Evolutionary conservation across 2,888 invertebrate genomes (phyloP), one percentile per base, ranked within the genome.

Genomic region (Hartigia nigra): DNA sequence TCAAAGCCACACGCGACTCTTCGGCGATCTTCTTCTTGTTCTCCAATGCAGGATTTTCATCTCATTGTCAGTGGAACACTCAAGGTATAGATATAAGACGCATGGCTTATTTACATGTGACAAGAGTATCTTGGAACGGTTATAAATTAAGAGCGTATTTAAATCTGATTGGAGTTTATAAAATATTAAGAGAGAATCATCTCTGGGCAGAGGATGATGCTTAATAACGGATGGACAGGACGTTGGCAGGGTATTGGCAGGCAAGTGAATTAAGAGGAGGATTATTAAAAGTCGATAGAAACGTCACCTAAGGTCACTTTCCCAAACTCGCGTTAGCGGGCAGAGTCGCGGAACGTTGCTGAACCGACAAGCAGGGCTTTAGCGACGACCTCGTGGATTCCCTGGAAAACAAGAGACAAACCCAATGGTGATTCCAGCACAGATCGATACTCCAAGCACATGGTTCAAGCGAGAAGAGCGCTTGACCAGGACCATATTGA

Each of bases 341-440:
- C 92, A 97, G 94, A 87, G 97, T 97, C 84, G 97, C 96, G 90
- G 97, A 97, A 92, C 97, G 95, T 93, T 96, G 97, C 92, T 95
- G 94, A 85, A 94, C 94, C 91, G 94, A 94, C 92, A 95, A 93
- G 91, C 95, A 95, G 84, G 95, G 94, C 93, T 96, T 96, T 91
- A 95, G 92, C 89, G 95, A 95, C 86, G 96, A 96, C 87, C 96
- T 94, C 90, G 96, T 96, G 69, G 96, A 96, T 91, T 96, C 96
- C 92, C 96, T 96, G 93, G 70, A 93, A 92, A 81, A 81, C 79
- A 39, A 39, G 39, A 39, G 39, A 39, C 39, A 77, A n/a, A 77
- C 70, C 70, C 35, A 79, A 37, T 69, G 75, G 39, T 39, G 39
- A 39, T 39, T 39, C 39, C 14, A 39, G 39, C 5, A 39, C 39